Conservation (phyloP, 2,888 invertebrate species). For the Lymantria monacha region DNA sequence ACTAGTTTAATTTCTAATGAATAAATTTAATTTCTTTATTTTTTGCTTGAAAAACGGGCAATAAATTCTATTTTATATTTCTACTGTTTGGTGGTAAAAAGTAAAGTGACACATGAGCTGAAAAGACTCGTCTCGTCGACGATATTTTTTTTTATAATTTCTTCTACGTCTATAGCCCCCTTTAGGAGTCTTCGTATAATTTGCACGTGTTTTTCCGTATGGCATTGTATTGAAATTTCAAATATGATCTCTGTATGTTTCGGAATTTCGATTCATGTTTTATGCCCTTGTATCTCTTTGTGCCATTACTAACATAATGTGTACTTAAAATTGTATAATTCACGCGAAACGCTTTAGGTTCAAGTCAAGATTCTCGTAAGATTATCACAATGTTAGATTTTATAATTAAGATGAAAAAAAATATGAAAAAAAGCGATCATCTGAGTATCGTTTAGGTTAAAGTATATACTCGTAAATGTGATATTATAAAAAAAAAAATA, state of each 20-base stretch:
- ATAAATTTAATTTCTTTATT: too few relatives aligned
- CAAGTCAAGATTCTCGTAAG: slow-evolving; percentile 34
- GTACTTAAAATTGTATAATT: slow-evolving; percentile 51
- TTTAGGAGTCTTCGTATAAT: neutral
- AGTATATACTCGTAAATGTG: slow-evolving; percentile 75
- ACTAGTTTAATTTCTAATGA: too few relatives aligned
- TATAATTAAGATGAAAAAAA: slow-evolving; percentile 43
- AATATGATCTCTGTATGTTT: slow-evolving; percentile 26
- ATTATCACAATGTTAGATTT: slow-evolving; percentile 50
- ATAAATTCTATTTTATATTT: too few relatives aligned
- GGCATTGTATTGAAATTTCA: neutral
- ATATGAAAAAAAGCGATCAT: slow-evolving; percentile 57
- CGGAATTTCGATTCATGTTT: slow-evolving; percentile 6
- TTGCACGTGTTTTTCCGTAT: neutral
- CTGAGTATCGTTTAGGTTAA: slow-evolving; percentile 58
- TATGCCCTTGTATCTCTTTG: slow-evolving; percentile 38
- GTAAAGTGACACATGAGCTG: too few relatives aligned
- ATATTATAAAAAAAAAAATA: slow-evolving; percentile 59
- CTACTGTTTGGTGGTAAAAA: too few relatives aligned
- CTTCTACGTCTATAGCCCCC: neutral
- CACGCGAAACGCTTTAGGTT: slow-evolving; percentile 42
- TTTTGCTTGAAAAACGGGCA: too few relatives aligned
- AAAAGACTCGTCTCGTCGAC: too few relatives aligned
- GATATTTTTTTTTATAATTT: too few relatives aligned
- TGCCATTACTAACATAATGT: slow-evolving; percentile 48